Evolutionary conservation across 2,888 invertebrate species (phyloP), one percentile per base, ranked within the genome.

Genomic region (Limnephilus rhombicus): DNA sequence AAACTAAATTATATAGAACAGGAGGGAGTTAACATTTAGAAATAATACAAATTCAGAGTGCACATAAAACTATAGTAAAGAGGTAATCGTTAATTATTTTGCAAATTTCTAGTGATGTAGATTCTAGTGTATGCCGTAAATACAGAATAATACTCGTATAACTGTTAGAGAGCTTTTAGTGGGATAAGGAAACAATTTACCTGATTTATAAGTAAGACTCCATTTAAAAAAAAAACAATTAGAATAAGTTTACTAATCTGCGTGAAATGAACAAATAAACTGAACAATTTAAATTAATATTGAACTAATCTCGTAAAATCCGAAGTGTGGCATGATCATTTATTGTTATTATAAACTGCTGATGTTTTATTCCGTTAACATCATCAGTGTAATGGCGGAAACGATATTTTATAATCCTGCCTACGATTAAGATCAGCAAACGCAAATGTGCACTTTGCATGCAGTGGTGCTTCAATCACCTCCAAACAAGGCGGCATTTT

Each of bases 381-480:
- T 83, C 83, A 83, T 83, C 83, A 83, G 83, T 24, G 37, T 41
- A 37, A 34, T 37, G 34, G 34, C 83, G 83, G 83, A 83, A 37
- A 83, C 37, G 34, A 83, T 34, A 34, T 37, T 31, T 24, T 37
- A 34, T 83, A 37, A 37, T 83, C 24, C 9, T 83, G 83, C 37
- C 15, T 83, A 83, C 34, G 34, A 37, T 82, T 41, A 37, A 31
- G 83, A 83, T 34, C 68, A 41, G 83, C 83, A 37, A 37, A 24
- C 83, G 83, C 37, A 83, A 83, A 83, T 83, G 83, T 83, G 83
- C 83, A 83, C 83, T 83, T 83, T 83, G 83, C 83, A 83, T 34
- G 83, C 83, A 41, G 37, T 34, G 37, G 83, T 15, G 83, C 83
- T 83, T 83, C 37, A 24, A 31, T 34, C 34, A n/a, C 18, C 29